Evolutionary conservation across 2,797 vertebrate species (phyloP).

Genomic region (Chromobotia macracanthus): DNA sequence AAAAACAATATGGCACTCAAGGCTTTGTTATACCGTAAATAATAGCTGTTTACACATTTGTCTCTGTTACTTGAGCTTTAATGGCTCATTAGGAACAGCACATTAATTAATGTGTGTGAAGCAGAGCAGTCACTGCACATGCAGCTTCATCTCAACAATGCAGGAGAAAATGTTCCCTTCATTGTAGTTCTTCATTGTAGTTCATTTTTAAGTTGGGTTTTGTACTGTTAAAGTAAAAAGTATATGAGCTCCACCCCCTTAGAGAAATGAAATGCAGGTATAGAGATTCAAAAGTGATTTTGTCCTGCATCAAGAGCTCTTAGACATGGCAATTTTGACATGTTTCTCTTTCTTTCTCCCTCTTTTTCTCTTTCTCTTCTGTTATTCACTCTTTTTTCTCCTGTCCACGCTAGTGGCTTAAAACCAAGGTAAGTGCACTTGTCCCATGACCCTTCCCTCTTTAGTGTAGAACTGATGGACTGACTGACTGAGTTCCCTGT

Average conservation of each 20-base stretch:
- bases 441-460: constrained; percentile 82
- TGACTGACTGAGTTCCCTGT: constrained; percentile 44
- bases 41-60: no score
- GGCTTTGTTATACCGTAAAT: no score
- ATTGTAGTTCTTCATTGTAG: background rate
- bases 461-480: constrained; percentile 51
- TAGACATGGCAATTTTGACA: constrained; percentile 74
- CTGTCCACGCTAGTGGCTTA: constrained; percentile 97
- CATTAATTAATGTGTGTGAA: constrained; percentile 73
- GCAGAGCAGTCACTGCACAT: constrained; percentile 51
- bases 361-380: constrained; percentile 75
- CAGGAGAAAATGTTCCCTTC: background rate
- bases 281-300: constrained; percentile 12
- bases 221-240: background rate
- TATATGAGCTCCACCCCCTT: background rate
- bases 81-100: constrained; percentile 63
- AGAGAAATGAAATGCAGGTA: background rate
- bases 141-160: background rate
- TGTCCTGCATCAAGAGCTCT: constrained; percentile 68
- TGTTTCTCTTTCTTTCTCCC: constrained; percentile 79
- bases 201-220: background rate
- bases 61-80: constrained; percentile 43
- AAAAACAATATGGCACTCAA: no score
- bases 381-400: constrained; percentile 62
- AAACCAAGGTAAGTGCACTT: constrained; percentile 97